Percentiles rank a stretch among this genome's conserved stretches.
Conservation (phyloP, 2,888 invertebrate genomes). For the Scaptomyza cyrtandrae region DNA sequence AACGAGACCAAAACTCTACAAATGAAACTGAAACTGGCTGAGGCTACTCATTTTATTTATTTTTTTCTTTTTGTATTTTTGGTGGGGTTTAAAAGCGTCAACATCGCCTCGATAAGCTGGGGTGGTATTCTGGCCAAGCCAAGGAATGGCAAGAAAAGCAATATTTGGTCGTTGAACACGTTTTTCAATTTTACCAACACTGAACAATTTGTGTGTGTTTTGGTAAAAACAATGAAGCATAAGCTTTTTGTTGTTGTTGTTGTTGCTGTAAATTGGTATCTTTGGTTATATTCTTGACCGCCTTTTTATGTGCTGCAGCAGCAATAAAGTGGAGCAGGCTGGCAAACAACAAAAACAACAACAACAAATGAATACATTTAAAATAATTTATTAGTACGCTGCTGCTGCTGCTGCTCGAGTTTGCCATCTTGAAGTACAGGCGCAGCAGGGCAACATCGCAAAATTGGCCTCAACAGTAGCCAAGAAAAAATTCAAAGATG, state of each 20-base stretch:
- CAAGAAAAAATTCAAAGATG: slow-evolving; percentile 56
- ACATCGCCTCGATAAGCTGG: slow-evolving; percentile 1
- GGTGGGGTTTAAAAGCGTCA: slow-evolving; percentile 15
- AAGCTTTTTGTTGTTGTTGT: slow-evolving; percentile 17
- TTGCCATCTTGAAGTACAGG: slow-evolving; percentile 64
- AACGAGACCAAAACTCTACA: slow-evolving; percentile 16
- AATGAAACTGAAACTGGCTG: slow-evolving; percentile 29
- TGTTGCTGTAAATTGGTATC: slow-evolving; percentile 27
- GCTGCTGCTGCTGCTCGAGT: slow-evolving; percentile 35
- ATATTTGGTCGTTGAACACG: slow-evolving; percentile 77
- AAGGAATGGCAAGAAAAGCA: slow-evolving; percentile 27
- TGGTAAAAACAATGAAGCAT: slow-evolving; percentile 36
- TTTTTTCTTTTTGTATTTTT: not conserved
- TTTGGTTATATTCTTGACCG: slow-evolving; percentile 53
- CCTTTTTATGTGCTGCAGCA: slow-evolving; percentile 27
- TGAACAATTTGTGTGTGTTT: slow-evolving; percentile 6
- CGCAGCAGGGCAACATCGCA: slow-evolving; percentile 18
- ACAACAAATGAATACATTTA: slow-evolving; percentile 69
- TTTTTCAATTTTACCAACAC: slow-evolving; percentile 56
- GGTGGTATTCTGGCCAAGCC: slow-evolving; percentile 14
- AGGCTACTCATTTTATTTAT: not conserved
- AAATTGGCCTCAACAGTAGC: slow-evolving; percentile 61
- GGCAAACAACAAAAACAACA: slow-evolving; percentile 4
- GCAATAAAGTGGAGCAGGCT: slow-evolving; percentile 63
- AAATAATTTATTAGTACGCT: slow-evolving; percentile 74